A percentile compares a stretch with the other conserved stretches of the same genome.
Evolutionary conservation across 2,888 invertebrate species (phyloP).

Genomic region (Trichogramma evanescens): DNA sequence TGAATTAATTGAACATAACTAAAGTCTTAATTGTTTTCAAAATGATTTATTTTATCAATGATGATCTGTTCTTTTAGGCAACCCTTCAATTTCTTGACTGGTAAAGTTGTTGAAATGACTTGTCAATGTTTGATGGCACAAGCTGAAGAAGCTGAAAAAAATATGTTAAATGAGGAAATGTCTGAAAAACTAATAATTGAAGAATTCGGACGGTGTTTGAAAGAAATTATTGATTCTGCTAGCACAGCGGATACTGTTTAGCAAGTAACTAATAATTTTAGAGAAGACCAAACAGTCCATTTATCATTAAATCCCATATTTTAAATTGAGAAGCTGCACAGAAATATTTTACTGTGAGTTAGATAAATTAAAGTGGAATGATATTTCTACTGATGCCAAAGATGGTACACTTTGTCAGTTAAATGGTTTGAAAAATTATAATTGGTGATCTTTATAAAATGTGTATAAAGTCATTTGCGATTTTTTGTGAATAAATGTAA

Average conservation of each 20-base stretch:
- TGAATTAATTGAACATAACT: slow-evolving; percentile 21
- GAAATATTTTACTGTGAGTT: too few species aligned
- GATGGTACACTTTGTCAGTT: slow-evolving; percentile 19
- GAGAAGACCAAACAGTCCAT: slow-evolving; percentile 5
- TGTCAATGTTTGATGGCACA: slow-evolving; percentile 93
- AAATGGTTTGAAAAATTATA: slow-evolving; percentile 11
- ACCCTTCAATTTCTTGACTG: slow-evolving; percentile 86
- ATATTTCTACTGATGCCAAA: slow-evolving; percentile 19
- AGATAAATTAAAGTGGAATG: neutral
- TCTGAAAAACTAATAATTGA: slow-evolving; percentile 73
- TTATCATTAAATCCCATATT: neutral
- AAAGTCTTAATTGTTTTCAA: neutral
- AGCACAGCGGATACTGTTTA: slow-evolving; percentile 48
- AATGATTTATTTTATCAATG: neutral
- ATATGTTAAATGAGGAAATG: slow-evolving; percentile 56
- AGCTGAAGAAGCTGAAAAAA: slow-evolving; percentile 70
- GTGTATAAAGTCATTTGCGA: slow-evolving; percentile 8
- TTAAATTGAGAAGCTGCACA: too few species aligned
- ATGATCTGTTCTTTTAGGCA: slow-evolving; percentile 50
- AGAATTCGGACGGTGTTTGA: slow-evolving; percentile 90
- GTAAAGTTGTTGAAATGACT: slow-evolving; percentile 92
- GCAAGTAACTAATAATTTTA: slow-evolving; percentile 27
- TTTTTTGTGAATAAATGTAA: slow-evolving; percentile 15
- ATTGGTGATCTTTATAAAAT: slow-evolving; percentile 15
- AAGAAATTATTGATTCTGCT: slow-evolving; percentile 80